phyloP scores from a whole-genome alignment of 2,797 vertebrate genomes.

The Cossypha polioptera region DNA sequence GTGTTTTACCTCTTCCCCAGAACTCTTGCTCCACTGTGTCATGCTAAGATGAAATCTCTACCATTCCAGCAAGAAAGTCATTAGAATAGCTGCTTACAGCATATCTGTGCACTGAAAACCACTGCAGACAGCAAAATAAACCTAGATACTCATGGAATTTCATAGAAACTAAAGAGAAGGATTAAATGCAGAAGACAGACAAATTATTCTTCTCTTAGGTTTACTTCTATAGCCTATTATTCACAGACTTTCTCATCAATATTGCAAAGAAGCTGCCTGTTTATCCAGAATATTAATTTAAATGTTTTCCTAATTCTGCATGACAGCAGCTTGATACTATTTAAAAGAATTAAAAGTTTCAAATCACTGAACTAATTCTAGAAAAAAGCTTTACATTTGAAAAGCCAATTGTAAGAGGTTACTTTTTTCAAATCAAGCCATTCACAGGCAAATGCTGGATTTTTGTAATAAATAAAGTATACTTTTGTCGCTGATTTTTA shows the following conservation, averaged over 20 bases:
- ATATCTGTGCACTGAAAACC: background rate
- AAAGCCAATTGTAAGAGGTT: background rate
- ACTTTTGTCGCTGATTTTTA: background rate
- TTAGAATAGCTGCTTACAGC: background rate
- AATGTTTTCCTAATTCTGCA: background rate
- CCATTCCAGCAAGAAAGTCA: background rate
- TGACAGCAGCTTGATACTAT: background rate
- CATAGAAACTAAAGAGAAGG: background rate
- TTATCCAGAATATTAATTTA: background rate
- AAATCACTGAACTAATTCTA: background rate
- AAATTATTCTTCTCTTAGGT: background rate
- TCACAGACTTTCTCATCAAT: background rate
- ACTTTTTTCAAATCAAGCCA: conserved; percentile 3
- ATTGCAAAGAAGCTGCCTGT: background rate
- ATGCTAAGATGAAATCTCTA: background rate
- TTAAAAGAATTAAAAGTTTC: background rate
- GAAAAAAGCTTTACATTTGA: background rate
- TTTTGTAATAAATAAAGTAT: background rate
- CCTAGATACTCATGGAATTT: background rate
- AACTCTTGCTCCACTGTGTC: background rate
- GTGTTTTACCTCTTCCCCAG: background rate
- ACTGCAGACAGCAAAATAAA: background rate
- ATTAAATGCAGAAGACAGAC: background rate
- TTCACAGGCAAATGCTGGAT: background rate
- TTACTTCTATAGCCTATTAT: background rate